These are phyloP conservation scores for Pharmacophagus antenor DNA, from an alignment of 2,888 invertebrate genomes.

Conservation along the genomic window DNA sequence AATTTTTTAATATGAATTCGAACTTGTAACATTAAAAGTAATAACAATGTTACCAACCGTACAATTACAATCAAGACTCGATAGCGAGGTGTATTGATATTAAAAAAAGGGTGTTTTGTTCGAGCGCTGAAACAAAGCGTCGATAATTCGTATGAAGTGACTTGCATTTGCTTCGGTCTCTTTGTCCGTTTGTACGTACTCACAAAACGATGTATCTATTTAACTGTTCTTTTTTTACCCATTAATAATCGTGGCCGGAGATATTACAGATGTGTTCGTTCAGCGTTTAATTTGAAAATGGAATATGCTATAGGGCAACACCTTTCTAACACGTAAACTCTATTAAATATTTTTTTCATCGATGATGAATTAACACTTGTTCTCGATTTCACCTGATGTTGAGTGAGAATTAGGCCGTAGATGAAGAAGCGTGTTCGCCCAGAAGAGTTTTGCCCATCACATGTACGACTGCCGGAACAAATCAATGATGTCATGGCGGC, in stretches of 20 bases:
- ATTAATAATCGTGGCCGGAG: constrained; percentile 58
- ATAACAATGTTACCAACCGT: constrained; percentile 50
- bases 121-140: constrained; percentile 70
- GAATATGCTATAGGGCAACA: constrained; percentile 38
- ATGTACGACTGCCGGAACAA: too few species aligned
- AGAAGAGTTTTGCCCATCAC: too few species aligned
- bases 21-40: constrained; percentile 41
- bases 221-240: constrained; percentile 53
- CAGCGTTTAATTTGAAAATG: constrained; percentile 48
- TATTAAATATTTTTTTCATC: too few species aligned
- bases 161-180: constrained; percentile 47
- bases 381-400: too few species aligned
- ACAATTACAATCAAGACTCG: constrained; percentile 64
- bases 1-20: constrained; percentile 29
- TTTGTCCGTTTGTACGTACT: constrained; percentile 64
- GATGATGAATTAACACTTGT: too few species aligned
- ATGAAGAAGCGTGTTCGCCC: too few species aligned
- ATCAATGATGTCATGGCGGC: too few species aligned
- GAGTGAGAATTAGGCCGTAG: too few species aligned
- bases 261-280: constrained; percentile 48
- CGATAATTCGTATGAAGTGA: constrained; percentile 78
- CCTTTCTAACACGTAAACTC: not conserved
- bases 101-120: constrained; percentile 70
- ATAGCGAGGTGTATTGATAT: constrained; percentile 58
- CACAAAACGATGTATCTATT: constrained; percentile 60